These are phyloP conservation scores for Sebastolobus altivelis DNA, from an alignment of 2,797 vertebrate genomes.

Conservation along the genomic window DNA sequence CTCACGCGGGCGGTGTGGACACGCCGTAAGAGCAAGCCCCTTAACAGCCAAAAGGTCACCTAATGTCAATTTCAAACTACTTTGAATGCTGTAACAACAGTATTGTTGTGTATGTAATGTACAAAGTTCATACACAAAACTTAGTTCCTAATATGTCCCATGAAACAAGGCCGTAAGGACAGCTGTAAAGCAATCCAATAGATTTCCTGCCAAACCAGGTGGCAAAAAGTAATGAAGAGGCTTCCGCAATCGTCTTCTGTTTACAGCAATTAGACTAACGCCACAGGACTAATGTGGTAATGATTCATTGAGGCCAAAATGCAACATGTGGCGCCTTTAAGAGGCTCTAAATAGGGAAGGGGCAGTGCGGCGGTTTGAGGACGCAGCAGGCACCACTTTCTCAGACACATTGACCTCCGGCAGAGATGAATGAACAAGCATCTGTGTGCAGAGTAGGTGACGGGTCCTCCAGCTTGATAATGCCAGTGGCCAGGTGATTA, in stretches of 20 bases:
- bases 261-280: constrained; percentile 52
- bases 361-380: constrained; percentile 6
- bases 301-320: constrained; percentile 50
- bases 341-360: constrained; percentile 28
- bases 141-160: background rate
- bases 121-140: background rate
- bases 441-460: constrained; percentile 58
- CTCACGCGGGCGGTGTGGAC: too few relatives aligned
- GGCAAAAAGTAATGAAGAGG: constrained; percentile 1
- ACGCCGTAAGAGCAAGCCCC: background rate
- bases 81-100: background rate
- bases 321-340: constrained; percentile 43
- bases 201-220: constrained; percentile 11
- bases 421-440: constrained; percentile 63
- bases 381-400: constrained; percentile 7
- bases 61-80: background rate
- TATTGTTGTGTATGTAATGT: background rate
- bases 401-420: constrained; percentile 48
- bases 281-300: constrained; percentile 44
- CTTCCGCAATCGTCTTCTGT: background rate
- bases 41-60: background rate
- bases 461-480: constrained; percentile 59
- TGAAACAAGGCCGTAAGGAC: background rate
- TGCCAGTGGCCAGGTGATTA: constrained; percentile 72
- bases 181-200: background rate